Percentiles rank a stretch among this genome's conserved stretches.
Evolutionary conservation across 2,113 vertebrate species (phyloP).

Genomic region (Rhinogobius similis): DNA sequence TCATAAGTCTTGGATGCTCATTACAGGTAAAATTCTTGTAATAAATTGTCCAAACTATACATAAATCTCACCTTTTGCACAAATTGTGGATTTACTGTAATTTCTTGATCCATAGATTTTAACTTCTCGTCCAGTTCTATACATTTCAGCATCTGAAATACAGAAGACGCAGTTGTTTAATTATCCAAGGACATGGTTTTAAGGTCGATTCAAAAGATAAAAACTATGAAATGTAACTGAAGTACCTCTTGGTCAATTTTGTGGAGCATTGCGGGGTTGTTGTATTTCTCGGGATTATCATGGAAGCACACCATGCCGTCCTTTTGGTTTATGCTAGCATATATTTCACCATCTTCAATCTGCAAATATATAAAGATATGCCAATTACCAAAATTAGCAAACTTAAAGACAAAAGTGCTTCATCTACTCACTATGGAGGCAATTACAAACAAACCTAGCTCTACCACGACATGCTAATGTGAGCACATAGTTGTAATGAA

Average conservation of each 20-base stretch:
- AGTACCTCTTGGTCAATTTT: conserved; percentile 98
- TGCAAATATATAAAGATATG: conserved; percentile 39
- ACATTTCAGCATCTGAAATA: conserved; percentile 95
- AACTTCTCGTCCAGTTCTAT: conserved; percentile 99
- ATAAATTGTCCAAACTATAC: not conserved
- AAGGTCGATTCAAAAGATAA: not conserved
- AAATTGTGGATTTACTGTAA: conserved; percentile 99
- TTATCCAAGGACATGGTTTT: not conserved
- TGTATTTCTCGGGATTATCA: conserved; percentile 99
- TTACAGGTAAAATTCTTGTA: too few relatives aligned
- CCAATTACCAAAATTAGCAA: not conserved
- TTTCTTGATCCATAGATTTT: conserved; percentile 99
- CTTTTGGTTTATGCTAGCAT: conserved; percentile 99
- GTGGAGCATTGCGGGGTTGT: conserved; percentile 99
- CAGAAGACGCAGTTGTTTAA: not conserved
- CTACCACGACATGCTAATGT: too few relatives aligned
- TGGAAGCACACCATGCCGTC: conserved; percentile 99
- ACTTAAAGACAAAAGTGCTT: too few relatives aligned
- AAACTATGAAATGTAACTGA: not conserved
- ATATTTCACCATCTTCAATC: conserved; percentile 99
- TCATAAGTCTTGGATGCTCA: too few relatives aligned
- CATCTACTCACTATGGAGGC: too few relatives aligned
- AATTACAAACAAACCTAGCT: too few relatives aligned
- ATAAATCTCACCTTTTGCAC: conserved; percentile 90
- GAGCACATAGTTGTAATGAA: too few relatives aligned